Base-by-base conservation (phyloP, 2,888 invertebrate species). In the Pardosa pseudoannulata region DNA sequence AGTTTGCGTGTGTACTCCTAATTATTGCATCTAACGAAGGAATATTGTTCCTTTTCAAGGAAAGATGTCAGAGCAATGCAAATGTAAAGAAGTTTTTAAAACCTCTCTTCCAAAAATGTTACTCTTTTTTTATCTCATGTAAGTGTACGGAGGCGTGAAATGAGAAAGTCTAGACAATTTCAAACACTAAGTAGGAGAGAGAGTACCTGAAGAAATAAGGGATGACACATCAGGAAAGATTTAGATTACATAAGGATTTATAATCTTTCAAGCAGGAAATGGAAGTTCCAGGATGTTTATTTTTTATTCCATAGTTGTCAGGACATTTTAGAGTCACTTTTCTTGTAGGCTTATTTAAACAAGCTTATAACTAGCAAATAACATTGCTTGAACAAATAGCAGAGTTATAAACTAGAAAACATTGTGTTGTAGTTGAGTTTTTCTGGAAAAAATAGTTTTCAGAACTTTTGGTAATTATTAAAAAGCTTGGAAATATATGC, bases 121-220 rank as follows among this genome's bases (percentile, higher is more conserved):
- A 56, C 1, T 46, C 13, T 9, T 56, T 19, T 56, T 23, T 56
- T 56, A 19, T 56, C 5, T 13, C 41, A 46, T 46, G 16, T 46
- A 56, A 41, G 75, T 29, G 62, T 65, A 41, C 28, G 32, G 64
- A 41, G 32, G 64, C 75, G 75, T 75, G 75, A 75, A 75, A 75
- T 75, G 64, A 75, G 75, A 75, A 75, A 65, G 65, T 65, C 64
- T 75, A 41, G 65, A 56, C 56, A 56, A 56, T 56, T 56, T 56
- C 56, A 19, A 56, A 56, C 23, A 56, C 56, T 56, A 56, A 56
- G 11, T 56, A 56, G 23, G 56, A 56, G 23, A 56, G 23, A 23
- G 23, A 56, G 23, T 23, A 56, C 23, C 56, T 56, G 56, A 56
- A 56, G 56, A 56, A 56, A 56, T 56, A 56, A 56, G 56, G 56